phyloP scores from a whole-genome alignment of 2,113 vertebrate species.

The Gallinago jamesoni region DNA sequence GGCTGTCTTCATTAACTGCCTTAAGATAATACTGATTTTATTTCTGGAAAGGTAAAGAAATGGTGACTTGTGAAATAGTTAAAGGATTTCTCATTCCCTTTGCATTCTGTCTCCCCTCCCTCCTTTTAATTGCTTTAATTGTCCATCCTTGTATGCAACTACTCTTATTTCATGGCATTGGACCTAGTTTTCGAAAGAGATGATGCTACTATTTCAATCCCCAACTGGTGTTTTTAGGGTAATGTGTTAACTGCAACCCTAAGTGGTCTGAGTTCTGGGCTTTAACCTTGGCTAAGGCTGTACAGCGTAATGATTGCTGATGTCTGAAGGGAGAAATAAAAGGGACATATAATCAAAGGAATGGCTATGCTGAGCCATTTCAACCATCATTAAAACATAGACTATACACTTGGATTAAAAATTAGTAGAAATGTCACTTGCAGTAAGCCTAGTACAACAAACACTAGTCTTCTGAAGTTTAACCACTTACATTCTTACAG shows the following conservation, averaged over 20 bases:
- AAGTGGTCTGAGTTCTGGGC: background rate
- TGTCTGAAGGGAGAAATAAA: background rate
- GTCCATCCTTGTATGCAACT: background rate
- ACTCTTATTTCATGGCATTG: background rate
- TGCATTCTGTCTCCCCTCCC: background rate
- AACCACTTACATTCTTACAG: constrained; percentile 51
- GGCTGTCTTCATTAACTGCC: background rate
- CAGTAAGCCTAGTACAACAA: background rate
- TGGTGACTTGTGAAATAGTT: background rate
- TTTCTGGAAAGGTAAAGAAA: constrained; percentile 3
- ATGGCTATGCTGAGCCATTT: background rate
- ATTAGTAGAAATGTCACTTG: background rate
- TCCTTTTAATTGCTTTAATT: background rate
- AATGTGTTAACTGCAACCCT: background rate
- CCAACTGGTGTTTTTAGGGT: background rate
- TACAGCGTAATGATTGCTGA: background rate
- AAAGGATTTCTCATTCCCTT: background rate
- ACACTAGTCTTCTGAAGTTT: background rate
- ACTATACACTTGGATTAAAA: background rate
- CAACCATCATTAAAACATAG: background rate
- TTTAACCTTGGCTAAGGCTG: background rate
- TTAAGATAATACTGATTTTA: background rate
- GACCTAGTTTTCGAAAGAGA: background rate
- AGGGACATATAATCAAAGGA: background rate
- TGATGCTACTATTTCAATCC: background rate